A percentile compares a stretch with the other conserved stretches of the same genome.
Conservation (phyloP, 2,797 vertebrate species). For the Intellagama lesueurii region DNA sequence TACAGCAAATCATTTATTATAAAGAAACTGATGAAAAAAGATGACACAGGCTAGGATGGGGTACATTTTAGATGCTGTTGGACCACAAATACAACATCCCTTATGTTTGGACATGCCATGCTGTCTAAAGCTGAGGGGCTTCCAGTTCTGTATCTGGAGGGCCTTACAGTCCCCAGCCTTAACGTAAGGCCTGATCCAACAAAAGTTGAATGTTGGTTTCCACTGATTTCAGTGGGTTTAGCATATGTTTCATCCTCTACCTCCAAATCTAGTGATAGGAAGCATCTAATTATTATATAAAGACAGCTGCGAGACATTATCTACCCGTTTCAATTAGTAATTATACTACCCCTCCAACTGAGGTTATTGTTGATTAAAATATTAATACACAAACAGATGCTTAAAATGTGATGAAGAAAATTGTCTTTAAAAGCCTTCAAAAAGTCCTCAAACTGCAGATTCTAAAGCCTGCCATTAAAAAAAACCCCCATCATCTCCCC, state of each 20-base stretch:
- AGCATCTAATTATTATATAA: constrained; percentile 65
- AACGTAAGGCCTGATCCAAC: neutral
- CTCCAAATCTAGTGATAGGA: constrained; percentile 50
- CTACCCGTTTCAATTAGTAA: constrained; percentile 73
- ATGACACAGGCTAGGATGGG: too few relatives aligned
- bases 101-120: too few relatives aligned
- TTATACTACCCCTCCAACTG: constrained; percentile 68
- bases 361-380: constrained; percentile 75
- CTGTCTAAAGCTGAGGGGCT: too few relatives aligned
- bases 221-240: neutral
- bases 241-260: too few relatives aligned
- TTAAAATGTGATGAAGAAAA: constrained; percentile 69
- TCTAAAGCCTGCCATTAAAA: constrained; percentile 12
- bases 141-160: too few relatives aligned
- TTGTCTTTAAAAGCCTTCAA: constrained; percentile 49
- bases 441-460: neutral
- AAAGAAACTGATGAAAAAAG: too few relatives aligned
- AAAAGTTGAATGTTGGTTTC: neutral
- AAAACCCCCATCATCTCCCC: neutral
- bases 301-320: constrained; percentile 61
- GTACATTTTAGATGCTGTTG: neutral
- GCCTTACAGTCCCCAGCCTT: neutral
- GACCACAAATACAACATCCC: too few relatives aligned
- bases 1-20: too few relatives aligned
- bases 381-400: constrained; percentile 66